Base-by-base conservation (phyloP, 2,797 vertebrate species). In the Microctenopoma steveboyesi region DNA sequence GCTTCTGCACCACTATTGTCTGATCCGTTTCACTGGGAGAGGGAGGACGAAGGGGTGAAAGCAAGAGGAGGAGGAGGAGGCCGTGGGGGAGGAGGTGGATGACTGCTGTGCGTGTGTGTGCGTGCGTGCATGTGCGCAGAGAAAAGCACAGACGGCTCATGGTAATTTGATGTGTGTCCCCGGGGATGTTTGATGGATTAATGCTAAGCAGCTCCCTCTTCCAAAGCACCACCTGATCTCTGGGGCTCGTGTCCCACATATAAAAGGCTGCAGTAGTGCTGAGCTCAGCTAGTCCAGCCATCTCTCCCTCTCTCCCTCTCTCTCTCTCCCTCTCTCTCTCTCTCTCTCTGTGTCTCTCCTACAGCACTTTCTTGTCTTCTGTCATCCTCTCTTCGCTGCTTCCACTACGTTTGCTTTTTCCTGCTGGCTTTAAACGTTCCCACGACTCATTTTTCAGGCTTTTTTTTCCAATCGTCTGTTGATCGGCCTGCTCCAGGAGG, bases 101-200 rank as follows among this genome's bases (percentile, higher is more conserved):
- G 71, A 57, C 65, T 81, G 78, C 72, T 70, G 64, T 67, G 59
- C 49, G 72, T 33, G 69, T 51, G 54, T 56, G 66, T 25, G 66
- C 9, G 39, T 60, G 62, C 22, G 69, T 62, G 72, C 11, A 71
- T 9, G 66, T 0, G 10, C 46, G 74, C 13, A 14, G n/a, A 54
- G 39, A 78, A 81, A 73, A 79, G 86, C 82, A 89, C 93, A 89
- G 92, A 93, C 86, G 92, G 92, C 91, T 92, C 86, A 84, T 89
- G 91, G 90, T 93, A 93, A 93, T 93, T 93, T 92, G 92, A 94
- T 92, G 92, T 92, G 88, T 93, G 92, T 94, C 94, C 92, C 93
- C 78, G 76, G 94, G 94, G 94, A 94, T 92, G 87, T 91, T 94
- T 94, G 95, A 95, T 95, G 94, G 94, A 95, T 94, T 94, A 94